Evolutionary conservation across 2,888 invertebrate species (phyloP).

Genomic region (Miltochrista miniata): DNA sequence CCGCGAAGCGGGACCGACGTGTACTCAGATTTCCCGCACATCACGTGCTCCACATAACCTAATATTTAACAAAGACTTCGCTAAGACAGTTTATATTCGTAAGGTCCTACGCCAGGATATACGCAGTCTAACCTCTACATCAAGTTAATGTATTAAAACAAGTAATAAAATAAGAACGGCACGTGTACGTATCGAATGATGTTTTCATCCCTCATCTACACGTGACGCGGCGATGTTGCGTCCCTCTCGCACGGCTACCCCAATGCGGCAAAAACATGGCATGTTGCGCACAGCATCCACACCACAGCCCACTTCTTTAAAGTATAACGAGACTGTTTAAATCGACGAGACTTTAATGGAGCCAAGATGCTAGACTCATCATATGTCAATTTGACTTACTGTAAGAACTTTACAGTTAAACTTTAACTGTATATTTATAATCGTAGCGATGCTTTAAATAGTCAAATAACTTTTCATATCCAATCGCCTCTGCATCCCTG

Average conservation of each 20-base stretch:
- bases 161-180: constrained; percentile 15
- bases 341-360: constrained; percentile 6
- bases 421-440: too few species aligned
- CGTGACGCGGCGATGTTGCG: constrained; percentile 35
- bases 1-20: constrained; percentile 31
- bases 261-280: constrained; percentile 76
- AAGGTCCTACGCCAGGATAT: not conserved
- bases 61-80: not conserved
- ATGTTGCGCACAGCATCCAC: constrained; percentile 61
- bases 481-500: too few species aligned
- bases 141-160: constrained; percentile 11
- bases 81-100: not conserved
- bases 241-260: constrained; percentile 59
- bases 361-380: too few species aligned
- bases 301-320: constrained; percentile 41
- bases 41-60: constrained; percentile 9
- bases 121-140: not conserved
- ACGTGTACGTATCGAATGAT: constrained; percentile 37
- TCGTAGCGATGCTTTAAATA: too few species aligned
- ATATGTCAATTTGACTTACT: not conserved
- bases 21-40: not conserved
- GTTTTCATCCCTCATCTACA: constrained; percentile 34
- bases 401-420: not conserved
- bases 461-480: too few species aligned
- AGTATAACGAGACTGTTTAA: constrained; percentile 42